These are phyloP conservation scores for Chalcosyrphus nemorum DNA, from an alignment of 2,888 invertebrate species.

Conservation along the genomic window DNA sequence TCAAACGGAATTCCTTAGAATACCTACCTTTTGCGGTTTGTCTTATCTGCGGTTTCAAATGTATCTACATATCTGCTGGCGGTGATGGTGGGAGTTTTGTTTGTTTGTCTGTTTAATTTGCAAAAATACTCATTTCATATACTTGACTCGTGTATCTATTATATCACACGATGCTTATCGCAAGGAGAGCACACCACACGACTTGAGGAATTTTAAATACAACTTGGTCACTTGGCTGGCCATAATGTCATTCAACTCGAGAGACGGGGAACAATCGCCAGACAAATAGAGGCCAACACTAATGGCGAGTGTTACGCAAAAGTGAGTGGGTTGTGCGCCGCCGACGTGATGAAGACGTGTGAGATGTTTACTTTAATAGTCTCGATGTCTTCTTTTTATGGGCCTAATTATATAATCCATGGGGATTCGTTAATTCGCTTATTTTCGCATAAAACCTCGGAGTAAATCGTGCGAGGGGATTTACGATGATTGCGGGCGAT, in stretches of 20 bases:
- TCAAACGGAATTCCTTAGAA: background rate
- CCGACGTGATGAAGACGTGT: conserved; percentile 6
- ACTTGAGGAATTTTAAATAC: conserved; percentile 1
- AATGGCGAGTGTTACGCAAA: background rate
- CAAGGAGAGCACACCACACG: background rate
- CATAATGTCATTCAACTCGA: conserved; percentile 20
- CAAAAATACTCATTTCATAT: conserved; percentile 7
- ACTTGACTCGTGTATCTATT: background rate
- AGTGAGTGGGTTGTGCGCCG: background rate
- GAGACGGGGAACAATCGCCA: background rate
- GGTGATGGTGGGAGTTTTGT: conserved; percentile 13
- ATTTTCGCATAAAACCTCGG: background rate
- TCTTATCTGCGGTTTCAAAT: too few relatives aligned
- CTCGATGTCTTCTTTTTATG: background rate
- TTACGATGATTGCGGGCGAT: background rate
- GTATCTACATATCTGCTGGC: too few relatives aligned
- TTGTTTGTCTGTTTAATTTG: conserved; percentile 23
- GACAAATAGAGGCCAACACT: background rate
- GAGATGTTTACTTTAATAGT: background rate
- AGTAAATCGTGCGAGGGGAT: background rate
- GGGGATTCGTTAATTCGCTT: background rate
- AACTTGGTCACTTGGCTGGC: conserved; percentile 12
- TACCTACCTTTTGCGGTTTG: background rate
- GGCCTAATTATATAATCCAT: background rate
- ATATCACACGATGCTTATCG: conserved; percentile 42